Percentiles rank a stretch among this genome's conserved stretches.
phyloP scores from a whole-genome alignment of 2,113 vertebrate genomes.

The Anolis carolinensis region DNA sequence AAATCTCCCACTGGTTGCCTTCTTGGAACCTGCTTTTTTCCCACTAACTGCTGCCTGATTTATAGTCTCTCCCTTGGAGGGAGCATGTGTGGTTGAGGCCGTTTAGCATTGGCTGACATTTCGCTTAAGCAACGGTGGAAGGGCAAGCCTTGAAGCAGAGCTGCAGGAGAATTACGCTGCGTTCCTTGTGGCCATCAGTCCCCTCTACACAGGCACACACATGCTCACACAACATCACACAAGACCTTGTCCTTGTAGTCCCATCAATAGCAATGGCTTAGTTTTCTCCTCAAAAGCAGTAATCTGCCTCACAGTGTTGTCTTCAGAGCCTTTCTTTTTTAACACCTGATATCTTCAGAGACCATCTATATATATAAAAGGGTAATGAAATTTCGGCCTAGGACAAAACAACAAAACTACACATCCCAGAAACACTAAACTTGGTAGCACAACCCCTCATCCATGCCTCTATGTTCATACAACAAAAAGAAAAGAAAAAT shows the following conservation, averaged over 20 bases:
- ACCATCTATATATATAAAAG: no score
- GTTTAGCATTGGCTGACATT: constrained; percentile 75
- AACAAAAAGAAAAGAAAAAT: no score
- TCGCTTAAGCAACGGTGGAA: constrained; percentile 74
- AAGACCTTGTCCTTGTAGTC: neutral
- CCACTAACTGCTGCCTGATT: constrained; percentile 84
- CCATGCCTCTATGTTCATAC: no score
- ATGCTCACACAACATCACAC: neutral
- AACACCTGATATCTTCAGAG: no score
- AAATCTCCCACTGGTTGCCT: constrained; percentile 66
- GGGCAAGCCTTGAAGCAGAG: constrained; percentile 58
- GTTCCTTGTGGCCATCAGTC: neutral
- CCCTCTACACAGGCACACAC: rapidly evolving
- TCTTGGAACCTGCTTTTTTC: constrained; percentile 81
- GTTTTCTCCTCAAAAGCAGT: neutral
- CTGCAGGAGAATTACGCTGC: neutral
- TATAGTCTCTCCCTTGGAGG: constrained; percentile 77
- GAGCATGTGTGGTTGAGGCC: constrained; percentile 77
- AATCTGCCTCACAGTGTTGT: neutral
- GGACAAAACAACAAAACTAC: no score
- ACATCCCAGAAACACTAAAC: no score
- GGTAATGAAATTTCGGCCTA: no score
- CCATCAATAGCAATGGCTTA: neutral
- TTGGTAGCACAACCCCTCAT: no score
- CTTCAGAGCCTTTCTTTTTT: neutral